Evolutionary conservation across 2,888 invertebrate species (phyloP).

Genomic region (Rhodophaea formosa): DNA sequence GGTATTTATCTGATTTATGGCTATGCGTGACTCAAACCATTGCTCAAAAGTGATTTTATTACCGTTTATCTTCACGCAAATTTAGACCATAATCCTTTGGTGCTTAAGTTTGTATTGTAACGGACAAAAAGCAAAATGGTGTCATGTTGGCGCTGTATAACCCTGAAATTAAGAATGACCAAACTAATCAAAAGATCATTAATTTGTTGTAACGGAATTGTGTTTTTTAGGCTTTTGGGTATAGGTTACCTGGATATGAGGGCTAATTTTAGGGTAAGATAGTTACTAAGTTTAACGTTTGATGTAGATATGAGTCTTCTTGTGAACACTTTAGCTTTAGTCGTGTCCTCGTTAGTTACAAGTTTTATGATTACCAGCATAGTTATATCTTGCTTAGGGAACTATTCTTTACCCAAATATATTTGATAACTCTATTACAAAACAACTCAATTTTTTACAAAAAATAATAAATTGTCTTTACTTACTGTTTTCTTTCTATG

Average conservation of each 20-base stretch:
- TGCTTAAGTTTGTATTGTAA: slow-evolving; percentile 47
- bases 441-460: too few relatives aligned
- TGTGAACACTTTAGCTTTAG: too few relatives aligned
- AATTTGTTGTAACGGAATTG: slow-evolving; percentile 44
- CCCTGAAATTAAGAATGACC: slow-evolving; percentile 65
- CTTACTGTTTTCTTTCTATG: too few relatives aligned
- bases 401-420: too few relatives aligned
- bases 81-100: slow-evolving; percentile 43
- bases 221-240: slow-evolving; percentile 33
- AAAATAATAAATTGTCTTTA: too few relatives aligned
- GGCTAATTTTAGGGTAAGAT: neutral
- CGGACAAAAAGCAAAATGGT: slow-evolving; percentile 42
- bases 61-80: slow-evolving; percentile 46
- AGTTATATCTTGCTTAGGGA: too few relatives aligned
- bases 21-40: slow-evolving; percentile 67
- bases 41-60: slow-evolving; percentile 70
- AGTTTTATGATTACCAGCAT: too few relatives aligned
- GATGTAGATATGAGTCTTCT: too few relatives aligned
- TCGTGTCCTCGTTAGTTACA: too few relatives aligned
- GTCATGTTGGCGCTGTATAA: slow-evolving; percentile 68
- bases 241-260: slow-evolving; percentile 12
- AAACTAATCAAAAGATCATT: slow-evolving; percentile 68
- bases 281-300: too few relatives aligned
- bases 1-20: slow-evolving; percentile 70
- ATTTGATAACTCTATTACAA: too few relatives aligned